Evolutionary conservation across 2,113 vertebrate genomes (phyloP), one percentile per base, ranked within the genome.

Genomic region (Crotalus horridus): DNA sequence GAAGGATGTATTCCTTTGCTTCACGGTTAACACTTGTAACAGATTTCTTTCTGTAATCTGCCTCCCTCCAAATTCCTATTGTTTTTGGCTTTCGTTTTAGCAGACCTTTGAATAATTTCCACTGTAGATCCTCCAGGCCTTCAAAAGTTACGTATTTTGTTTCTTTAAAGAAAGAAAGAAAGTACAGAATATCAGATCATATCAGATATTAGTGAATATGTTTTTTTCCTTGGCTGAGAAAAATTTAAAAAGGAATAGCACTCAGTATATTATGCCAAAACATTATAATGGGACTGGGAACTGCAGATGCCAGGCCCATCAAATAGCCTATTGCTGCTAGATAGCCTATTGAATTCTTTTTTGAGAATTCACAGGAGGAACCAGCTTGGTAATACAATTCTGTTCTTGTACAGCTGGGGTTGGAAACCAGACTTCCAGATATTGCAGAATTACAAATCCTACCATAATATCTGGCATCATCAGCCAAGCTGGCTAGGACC

Each of bases 71-170:
- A 15, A 54, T 3, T 46, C 20, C 58, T 43, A 10, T 0, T 26
- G 58, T 88, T 0, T 0, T 3, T 2, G 92, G 29, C 91, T 95
- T 94, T n/a, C 61, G 92, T 64, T 94, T 95, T 48, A 69, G 6
- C 0, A 0, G 53, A 54, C 58, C 93, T 90, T 91, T 88, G 91
- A 69, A 95, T 74, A 95, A 64, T 90, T 94, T 91, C 91, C 89
- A 95, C 20, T 96, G 93, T 11, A 92, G 54, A 26, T 58, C 64
- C 10, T 46, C 93, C 46, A 94, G 61, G 48, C 6, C 89, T 10
- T 85, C 54, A 64, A 96, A 96, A 43, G 81, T 61, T 26, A 91
- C 29, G 9, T 56, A 39, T 11, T 3, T 2, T 85, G 17, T 48
- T 96, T 89, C 46, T 92, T 81, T 43, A 81, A 55, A 85, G 10